Base-by-base conservation (phyloP, 2,797 vertebrate genomes). In the Enteromius mattozi region DNA sequence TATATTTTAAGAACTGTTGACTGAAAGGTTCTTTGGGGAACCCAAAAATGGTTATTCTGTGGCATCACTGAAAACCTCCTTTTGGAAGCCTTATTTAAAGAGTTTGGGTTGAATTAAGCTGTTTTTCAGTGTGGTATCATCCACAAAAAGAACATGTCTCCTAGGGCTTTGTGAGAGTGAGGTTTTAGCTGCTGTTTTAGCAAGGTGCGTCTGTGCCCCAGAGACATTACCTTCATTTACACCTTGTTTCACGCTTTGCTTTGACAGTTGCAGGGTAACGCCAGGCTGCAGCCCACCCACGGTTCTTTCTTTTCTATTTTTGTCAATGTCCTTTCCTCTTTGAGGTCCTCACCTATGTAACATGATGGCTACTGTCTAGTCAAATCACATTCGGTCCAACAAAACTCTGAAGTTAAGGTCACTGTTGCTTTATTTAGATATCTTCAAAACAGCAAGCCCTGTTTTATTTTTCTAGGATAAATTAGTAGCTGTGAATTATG, bases 221-320 rank as follows among this genome's bases (percentile, higher is more conserved):
- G 78, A 84, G 86, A 72, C 56, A 40, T 14, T n/a, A 81, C 69
- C 63, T 82, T 71, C 81, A 51, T 82, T 86, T 76, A 82, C 77
- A 85, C 24, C 21, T 24, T 75, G 19, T 70, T 80, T 86, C 78
- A 84, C 88, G 63, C 65, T 69, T 76, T 72, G 59, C 27, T 63
- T 84, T 75, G 78, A 84, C 81, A 84, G 83, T 56, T 72, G 33
- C 69, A 69, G 80, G 45, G 77, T 56, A 69, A 66, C 30, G n/a
- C 72, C 80, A 24, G 78, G 86, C 42, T 72, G 79, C 54, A 24
- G 69, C 16, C 74, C 78, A 79, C 81, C 76, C 45, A 77, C 6
- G 16, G 63, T 84, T 63, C 27, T 69, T 81, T 82, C 59, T 54
- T 27, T 51, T 85, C 87, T 89, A 87, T 88, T 85, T 88, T 83